Conservation (phyloP, 2,888 invertebrate species). For the Pyrochroa serraticornis region DNA sequence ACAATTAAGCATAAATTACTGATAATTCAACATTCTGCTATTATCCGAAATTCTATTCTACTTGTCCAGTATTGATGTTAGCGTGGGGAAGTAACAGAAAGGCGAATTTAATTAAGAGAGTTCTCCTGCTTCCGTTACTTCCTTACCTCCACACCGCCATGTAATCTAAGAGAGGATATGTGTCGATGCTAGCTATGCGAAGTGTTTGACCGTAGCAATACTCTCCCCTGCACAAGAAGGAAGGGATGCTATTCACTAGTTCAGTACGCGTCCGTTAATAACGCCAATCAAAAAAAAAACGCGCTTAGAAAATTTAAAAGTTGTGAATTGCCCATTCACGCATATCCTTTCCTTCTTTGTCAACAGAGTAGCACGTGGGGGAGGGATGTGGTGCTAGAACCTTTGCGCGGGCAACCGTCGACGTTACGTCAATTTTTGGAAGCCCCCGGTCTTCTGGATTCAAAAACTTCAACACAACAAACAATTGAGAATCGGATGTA, state of each 20-base stretch:
- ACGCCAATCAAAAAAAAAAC: slow-evolving; percentile 4
- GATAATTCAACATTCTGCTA: no score
- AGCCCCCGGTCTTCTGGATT: slow-evolving; percentile 24
- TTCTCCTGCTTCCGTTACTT: no score
- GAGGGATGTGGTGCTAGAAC: slow-evolving; percentile 58
- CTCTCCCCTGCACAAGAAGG: slow-evolving; percentile 48
- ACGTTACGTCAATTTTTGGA: slow-evolving; percentile 40
- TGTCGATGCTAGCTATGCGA: slow-evolving; percentile 42
- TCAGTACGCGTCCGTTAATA: slow-evolving; percentile 25
- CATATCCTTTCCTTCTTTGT: slow-evolving; percentile 72
- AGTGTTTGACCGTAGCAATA: slow-evolving; percentile 36
- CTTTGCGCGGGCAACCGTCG: slow-evolving; percentile 37
- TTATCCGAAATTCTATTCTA: no score
- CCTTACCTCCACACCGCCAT: no score
- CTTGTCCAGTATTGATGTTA: no score
- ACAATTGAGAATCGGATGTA: no score
- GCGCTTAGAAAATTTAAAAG: slow-evolving; percentile 25
- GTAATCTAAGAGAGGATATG: slow-evolving; percentile 40
- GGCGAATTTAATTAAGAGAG: no score
- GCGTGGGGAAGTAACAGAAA: no score
- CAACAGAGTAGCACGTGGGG: slow-evolving; percentile 67
- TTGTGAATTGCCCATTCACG: slow-evolving; percentile 40
- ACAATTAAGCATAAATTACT: no score
- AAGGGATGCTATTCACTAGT: slow-evolving; percentile 41
- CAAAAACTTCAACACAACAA: background rate